A percentile compares a stretch with the other conserved stretches of the same genome.
Conservation (phyloP, 2,113 vertebrate genomes). For the Lamprotornis superbus region DNA sequence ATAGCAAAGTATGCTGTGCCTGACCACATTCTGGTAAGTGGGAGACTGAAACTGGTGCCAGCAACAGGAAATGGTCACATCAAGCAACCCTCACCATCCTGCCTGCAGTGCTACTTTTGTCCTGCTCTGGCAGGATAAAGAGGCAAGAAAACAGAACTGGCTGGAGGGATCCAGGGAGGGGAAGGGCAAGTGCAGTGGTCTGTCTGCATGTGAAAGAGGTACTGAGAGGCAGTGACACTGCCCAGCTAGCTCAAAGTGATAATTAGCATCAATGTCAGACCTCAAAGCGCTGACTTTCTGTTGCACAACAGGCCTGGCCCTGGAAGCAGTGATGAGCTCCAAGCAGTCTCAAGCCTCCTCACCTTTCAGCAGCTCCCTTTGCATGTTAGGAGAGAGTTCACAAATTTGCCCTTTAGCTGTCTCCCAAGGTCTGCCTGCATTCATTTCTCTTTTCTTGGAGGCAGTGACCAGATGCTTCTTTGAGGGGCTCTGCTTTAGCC, state of each 20-base stretch:
- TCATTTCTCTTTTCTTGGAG: background rate
- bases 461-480: background rate
- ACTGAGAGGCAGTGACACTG: background rate
- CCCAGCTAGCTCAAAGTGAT: background rate
- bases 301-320: background rate
- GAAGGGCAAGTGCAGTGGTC: background rate
- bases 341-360: background rate
- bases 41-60: background rate
- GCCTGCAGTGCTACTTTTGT: background rate
- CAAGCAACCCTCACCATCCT: background rate
- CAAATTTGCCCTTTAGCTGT: background rate
- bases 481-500: background rate
- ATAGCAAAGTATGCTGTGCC: conserved; percentile 92
- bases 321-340: background rate
- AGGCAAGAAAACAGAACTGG: background rate
- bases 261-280: background rate
- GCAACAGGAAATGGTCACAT: background rate
- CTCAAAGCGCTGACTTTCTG: background rate
- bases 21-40: conserved; percentile 88
- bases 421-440: background rate
- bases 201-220: background rate
- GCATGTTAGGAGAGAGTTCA: background rate
- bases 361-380: background rate
- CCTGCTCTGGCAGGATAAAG: background rate
- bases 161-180: background rate